phyloP scores from a whole-genome alignment of 2,888 invertebrate species.

The Ophion ventricosus region DNA sequence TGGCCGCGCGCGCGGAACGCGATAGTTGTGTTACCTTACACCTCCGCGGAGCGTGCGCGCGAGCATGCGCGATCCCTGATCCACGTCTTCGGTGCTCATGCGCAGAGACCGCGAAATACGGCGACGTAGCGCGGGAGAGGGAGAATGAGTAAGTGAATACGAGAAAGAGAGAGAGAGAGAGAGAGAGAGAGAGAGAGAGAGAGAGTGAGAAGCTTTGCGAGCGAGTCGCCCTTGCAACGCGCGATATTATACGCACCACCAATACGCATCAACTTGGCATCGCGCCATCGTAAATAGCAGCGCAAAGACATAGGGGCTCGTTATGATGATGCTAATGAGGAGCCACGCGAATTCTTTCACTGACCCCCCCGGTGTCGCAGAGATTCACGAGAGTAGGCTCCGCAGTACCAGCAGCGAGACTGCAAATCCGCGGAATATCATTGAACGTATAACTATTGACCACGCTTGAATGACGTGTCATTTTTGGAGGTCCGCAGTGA shows the following conservation, averaged over 20 bases:
- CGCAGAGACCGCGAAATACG: slow-evolving; percentile 9
- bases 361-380: slow-evolving; percentile 69
- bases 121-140: slow-evolving; percentile 7
- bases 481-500: too few relatives aligned
- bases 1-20: slow-evolving; percentile 66
- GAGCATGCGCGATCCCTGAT: slow-evolving; percentile 51
- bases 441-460: slow-evolving; percentile 6
- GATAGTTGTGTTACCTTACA: slow-evolving; percentile 78
- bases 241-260: slow-evolving; percentile 77
- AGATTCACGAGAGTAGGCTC: slow-evolving; percentile 69
- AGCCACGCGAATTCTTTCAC: slow-evolving; percentile 71
- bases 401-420: slow-evolving; percentile 22
- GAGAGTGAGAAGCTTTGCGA: background rate
- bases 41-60: slow-evolving; percentile 68
- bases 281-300: slow-evolving; percentile 78
- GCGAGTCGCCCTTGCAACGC: slow-evolving; percentile 29
- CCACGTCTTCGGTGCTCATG: slow-evolving; percentile 41
- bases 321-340: slow-evolving; percentile 81
- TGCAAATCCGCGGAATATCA: background rate
- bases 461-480: background rate
- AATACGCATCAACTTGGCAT: slow-evolving; percentile 78
- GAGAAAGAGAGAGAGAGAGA: slow-evolving; percentile 11
- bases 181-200: slow-evolving; percentile 19
- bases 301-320: slow-evolving; percentile 77
- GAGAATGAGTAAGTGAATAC: background rate